phyloP scores from a whole-genome alignment of 2,888 invertebrate genomes.

The Epirrhoe alternata region DNA sequence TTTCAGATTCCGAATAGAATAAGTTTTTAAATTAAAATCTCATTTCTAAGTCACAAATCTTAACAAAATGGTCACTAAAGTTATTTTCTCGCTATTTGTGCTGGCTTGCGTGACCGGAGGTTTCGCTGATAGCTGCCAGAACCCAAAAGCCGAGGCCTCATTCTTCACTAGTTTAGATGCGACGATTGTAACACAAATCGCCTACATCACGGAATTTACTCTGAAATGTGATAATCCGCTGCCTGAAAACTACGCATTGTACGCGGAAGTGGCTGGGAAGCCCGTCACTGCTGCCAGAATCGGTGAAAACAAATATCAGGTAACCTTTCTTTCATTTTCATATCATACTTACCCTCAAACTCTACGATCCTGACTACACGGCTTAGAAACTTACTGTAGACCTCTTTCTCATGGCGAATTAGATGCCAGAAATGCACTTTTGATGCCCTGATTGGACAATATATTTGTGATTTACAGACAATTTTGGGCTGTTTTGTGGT shows the following conservation, averaged over 20 bases:
- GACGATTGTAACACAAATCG: constrained; percentile 94
- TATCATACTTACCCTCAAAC: neutral
- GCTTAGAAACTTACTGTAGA: too few relatives aligned
- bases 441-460: too few relatives aligned
- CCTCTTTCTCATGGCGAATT: too few relatives aligned
- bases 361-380: too few relatives aligned
- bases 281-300: constrained; percentile 93
- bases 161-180: constrained; percentile 97
- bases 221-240: constrained; percentile 90
- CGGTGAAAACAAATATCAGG: constrained; percentile 93
- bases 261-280: constrained; percentile 95
- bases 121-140: constrained; percentile 72
- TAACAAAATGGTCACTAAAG: constrained; percentile 78
- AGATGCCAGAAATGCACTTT: too few relatives aligned
- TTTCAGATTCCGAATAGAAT: constrained; percentile 9
- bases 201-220: constrained; percentile 95
- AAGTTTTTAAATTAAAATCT: constrained; percentile 48
- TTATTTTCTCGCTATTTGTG: constrained; percentile 60
- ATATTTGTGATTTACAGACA: too few relatives aligned
- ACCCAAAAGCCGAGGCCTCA: constrained; percentile 89
- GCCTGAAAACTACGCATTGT: constrained; percentile 89
- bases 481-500: too few relatives aligned
- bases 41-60: constrained; percentile 52
- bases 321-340: constrained; percentile 70
- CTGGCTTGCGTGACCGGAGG: constrained; percentile 58